Evolutionary conservation across 2,888 invertebrate species (phyloP), one percentile per base, ranked within the genome.

Genomic region (Galeruca laticollis): DNA sequence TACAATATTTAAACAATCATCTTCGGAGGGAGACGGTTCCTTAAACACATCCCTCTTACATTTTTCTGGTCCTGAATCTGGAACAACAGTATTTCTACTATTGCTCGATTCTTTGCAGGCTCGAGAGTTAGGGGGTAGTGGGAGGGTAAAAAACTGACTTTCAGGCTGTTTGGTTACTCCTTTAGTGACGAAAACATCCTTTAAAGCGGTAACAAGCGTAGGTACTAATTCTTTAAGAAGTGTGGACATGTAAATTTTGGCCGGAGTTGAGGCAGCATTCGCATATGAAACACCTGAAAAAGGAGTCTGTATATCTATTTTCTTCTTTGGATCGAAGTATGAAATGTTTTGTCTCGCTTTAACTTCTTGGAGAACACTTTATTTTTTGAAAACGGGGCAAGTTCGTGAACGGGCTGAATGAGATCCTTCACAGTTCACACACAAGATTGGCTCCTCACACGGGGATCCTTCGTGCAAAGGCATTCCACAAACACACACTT

Each of bases 331-430:
- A 49, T 49, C 49, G 5, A 49, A 20, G 49, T 49, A 49, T 18
- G 49, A 47, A 47, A 47, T 47, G 47, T 47, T 47, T 47, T 47
- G 13, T 47, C 47, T 47, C 49, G 20, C 49, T 49, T 49, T 49
- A 4, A 49, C 18, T 49, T 49, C 49, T 49, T 20, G 49, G 49
- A 49, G 15, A 49, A 18, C 49, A 18, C 18, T 49, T 49, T 49
- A 15, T 49, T 49, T 49, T 49, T 49, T 49, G 18, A 49, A 49
- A n/a, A 40, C 40, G 2, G 40, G 40, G 2, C 40, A 49, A 49
- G 49, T 49, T 20, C 49, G 18, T 49, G 49, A 49, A 49, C 8
- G 18, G 2, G 49, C n/a, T 47, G n/a, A 47, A 4, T 13, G n/a
- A 47, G 9, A n/a, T n/a, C n/a, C n/a, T n/a, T n/a, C n/a, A n/a